phyloP scores from a whole-genome alignment of 2,888 invertebrate species.

The Lithophane semibrunnea region DNA sequence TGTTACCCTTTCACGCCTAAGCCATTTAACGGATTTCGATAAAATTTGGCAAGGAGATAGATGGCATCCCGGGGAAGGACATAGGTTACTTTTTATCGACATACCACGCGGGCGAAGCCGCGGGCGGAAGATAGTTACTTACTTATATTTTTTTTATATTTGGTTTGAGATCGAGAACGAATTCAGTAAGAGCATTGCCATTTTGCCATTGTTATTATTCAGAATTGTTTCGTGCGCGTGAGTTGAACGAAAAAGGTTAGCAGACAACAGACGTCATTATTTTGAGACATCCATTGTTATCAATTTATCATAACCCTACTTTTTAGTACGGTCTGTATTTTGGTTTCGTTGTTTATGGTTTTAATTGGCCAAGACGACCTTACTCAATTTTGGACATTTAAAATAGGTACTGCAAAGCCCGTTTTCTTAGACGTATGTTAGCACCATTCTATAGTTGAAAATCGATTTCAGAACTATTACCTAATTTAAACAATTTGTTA shows the following conservation, averaged over 20 bases:
- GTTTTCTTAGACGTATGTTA: neutral
- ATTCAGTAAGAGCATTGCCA: neutral
- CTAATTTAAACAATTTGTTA: neutral
- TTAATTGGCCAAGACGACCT: neutral
- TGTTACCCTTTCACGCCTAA: too few relatives aligned
- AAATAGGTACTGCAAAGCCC: neutral
- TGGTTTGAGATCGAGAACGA: too few relatives aligned
- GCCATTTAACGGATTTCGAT: too few relatives aligned
- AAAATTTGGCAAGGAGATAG: too few relatives aligned
- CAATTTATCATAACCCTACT: constrained; percentile 29
- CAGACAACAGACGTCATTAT: constrained; percentile 14
- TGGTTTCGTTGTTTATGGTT: neutral
- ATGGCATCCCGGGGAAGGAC: too few relatives aligned
- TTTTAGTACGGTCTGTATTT: constrained; percentile 16
- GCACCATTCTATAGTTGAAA: neutral
- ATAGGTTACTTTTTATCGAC: too few relatives aligned
- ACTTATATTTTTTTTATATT: too few relatives aligned
- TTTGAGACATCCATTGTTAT: constrained; percentile 44
- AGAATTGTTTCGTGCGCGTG: constrained; percentile 43
- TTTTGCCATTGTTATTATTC: constrained; percentile 2
- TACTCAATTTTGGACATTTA: neutral
- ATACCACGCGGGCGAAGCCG: too few relatives aligned
- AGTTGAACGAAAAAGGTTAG: constrained; percentile 30
- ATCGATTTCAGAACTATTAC: neutral
- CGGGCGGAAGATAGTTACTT: too few relatives aligned